A percentile compares a stretch with the other conserved stretches of the same genome.
Evolutionary conservation across 2,797 vertebrate genomes (phyloP).

Genomic region (Peromyscus eremicus): DNA sequence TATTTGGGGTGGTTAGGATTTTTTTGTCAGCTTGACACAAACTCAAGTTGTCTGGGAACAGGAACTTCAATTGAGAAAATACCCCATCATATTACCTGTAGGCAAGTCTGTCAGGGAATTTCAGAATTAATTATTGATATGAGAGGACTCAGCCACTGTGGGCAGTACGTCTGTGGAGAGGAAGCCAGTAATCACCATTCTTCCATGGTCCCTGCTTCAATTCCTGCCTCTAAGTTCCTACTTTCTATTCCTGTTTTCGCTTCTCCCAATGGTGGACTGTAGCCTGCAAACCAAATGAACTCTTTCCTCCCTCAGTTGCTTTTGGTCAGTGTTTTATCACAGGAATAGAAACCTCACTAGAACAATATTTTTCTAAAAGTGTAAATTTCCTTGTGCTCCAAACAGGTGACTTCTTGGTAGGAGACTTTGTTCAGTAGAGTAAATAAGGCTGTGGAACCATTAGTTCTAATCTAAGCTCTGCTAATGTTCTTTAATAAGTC

Average conservation of each 20-base stretch:
- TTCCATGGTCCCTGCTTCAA: not conserved
- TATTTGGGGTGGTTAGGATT: not conserved
- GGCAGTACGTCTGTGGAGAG: not conserved
- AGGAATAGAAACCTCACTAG: not conserved
- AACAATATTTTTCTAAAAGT: conserved; percentile 12
- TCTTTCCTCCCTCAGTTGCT: not conserved
- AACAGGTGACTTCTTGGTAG: not conserved
- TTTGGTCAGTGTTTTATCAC: not conserved
- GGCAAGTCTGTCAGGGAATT: not conserved
- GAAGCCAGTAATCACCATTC: not conserved
- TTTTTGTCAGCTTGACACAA: not conserved
- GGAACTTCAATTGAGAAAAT: not conserved
- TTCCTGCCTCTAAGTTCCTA: not conserved
- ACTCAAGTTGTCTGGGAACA: not conserved
- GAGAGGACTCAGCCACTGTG: not conserved
- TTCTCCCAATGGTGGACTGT: not conserved
- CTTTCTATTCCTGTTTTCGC: not conserved
- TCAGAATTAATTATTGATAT: not conserved
- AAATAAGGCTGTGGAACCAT: not conserved
- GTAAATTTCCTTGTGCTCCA: conserved; percentile 1
- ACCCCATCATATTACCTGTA: not conserved
- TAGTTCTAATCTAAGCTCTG: conserved; percentile 11
- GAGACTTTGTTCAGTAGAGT: not conserved
- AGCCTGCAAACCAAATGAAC: not conserved
- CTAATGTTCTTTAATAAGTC: conserved; percentile 7